Percentiles rank a stretch among this genome's conserved stretches.
phyloP scores from a whole-genome alignment of 2,888 invertebrate species.

The Dioctria linearis region DNA sequence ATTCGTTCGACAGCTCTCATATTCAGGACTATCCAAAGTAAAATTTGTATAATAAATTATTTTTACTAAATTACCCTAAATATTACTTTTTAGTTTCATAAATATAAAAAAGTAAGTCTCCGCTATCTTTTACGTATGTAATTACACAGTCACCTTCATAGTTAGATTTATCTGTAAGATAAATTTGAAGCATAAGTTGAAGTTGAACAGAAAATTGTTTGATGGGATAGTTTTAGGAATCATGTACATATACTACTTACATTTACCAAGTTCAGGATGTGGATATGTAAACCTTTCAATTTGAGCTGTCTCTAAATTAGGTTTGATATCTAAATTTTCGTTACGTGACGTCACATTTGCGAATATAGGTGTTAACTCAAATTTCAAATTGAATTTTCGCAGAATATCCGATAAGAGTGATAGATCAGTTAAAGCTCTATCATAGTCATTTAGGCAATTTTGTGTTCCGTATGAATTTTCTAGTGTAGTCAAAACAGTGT shows the following conservation, averaged over 20 bases:
- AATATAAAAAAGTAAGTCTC: conserved; percentile 48
- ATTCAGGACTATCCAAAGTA: not conserved
- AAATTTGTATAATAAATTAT: not conserved
- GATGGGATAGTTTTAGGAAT: not conserved
- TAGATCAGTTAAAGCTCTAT: conserved; percentile 28
- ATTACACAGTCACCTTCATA: conserved; percentile 51
- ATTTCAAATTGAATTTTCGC: conserved; percentile 42
- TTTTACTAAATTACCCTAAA: not conserved
- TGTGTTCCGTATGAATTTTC: conserved; percentile 7
- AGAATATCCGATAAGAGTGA: conserved; percentile 11
- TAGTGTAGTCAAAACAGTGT: not conserved
- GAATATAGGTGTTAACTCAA: conserved; percentile 3
- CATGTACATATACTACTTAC: conserved; percentile 29
- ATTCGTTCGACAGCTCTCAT: not conserved
- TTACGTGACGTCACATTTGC: not conserved
- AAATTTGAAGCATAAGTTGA: no score
- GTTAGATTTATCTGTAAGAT: conserved; percentile 27
- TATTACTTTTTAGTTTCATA: conserved; percentile 45
- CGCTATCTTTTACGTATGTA: conserved; percentile 50
- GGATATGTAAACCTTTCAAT: conserved; percentile 51
- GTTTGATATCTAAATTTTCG: not conserved
- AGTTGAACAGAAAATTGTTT: not conserved
- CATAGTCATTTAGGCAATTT: conserved; percentile 21
- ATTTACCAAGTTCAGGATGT: conserved; percentile 18
- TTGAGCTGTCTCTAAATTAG: not conserved